phyloP scores from a whole-genome alignment of 35 echinoderm and acorn worm species.

The Apostichopus californicus region DNA sequence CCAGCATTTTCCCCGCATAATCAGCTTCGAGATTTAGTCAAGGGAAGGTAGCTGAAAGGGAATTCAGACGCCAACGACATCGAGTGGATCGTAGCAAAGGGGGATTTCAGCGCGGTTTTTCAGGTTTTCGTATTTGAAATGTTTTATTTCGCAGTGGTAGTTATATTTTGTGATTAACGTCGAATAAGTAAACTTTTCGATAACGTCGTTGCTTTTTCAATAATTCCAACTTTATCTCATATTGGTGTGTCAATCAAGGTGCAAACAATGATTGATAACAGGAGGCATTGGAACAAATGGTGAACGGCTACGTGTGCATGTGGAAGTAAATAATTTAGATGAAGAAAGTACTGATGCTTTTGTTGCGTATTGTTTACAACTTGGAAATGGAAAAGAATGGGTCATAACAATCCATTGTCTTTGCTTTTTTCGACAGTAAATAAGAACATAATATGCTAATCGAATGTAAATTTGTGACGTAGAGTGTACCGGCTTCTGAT shows the following conservation, averaged over 20 bases:
- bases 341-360: background rate
- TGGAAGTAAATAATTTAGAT: background rate
- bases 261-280: background rate
- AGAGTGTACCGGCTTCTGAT: background rate
- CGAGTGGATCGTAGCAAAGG: conserved; percentile 2
- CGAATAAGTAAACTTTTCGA: background rate
- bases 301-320: background rate
- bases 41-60: background rate
- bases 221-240: background rate
- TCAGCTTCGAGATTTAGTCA: conserved; percentile 26
- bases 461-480: conserved; percentile 33
- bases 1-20: conserved; percentile 40
- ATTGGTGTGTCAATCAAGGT: conserved; percentile 6
- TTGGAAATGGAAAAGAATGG: background rate
- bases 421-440: background rate
- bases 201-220: background rate
- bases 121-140: conserved; percentile 3
- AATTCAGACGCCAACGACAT: conserved; percentile 15
- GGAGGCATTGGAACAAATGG: background rate
- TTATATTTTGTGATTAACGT: conserved; percentile 9
- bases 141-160: background rate
- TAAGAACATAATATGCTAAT: background rate
- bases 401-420: background rate
- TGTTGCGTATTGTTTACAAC: background rate
- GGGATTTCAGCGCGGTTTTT: conserved; percentile 39